Conservation (phyloP, 2,888 invertebrate species). For the Dryomyza anilis region DNA sequence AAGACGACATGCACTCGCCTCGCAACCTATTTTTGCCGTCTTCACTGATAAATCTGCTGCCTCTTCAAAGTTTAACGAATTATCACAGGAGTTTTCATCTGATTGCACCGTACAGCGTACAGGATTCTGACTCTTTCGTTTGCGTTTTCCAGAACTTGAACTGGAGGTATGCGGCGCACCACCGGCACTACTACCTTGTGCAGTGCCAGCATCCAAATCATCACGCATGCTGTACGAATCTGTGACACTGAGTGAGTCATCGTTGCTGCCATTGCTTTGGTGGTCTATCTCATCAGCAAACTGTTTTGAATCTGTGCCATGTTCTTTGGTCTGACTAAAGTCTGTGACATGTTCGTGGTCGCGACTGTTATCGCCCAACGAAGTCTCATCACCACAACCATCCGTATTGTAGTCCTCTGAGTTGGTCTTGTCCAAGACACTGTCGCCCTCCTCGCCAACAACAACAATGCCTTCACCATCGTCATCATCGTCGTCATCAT, state of each 20-base stretch:
- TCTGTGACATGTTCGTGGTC: constrained; percentile 49
- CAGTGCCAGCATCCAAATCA: constrained; percentile 47
- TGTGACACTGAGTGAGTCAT: constrained; percentile 66
- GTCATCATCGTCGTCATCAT: constrained; percentile 56
- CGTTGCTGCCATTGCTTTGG: constrained; percentile 65
- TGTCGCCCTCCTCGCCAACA: constrained; percentile 79
- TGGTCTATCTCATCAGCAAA: constrained; percentile 37
- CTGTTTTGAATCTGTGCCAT: constrained; percentile 37
- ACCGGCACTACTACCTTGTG: constrained; percentile 30
- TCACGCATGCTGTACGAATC: constrained; percentile 64
- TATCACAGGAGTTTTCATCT: constrained; percentile 56
- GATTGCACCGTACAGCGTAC: constrained; percentile 72
- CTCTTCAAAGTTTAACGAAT: constrained; percentile 55
- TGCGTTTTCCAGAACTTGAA: constrained; percentile 70
- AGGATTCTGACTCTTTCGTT: constrained; percentile 88
- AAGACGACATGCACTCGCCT: constrained; percentile 32
- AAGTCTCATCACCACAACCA: constrained; percentile 48
- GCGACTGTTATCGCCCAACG: constrained; percentile 39
- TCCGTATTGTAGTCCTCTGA: constrained; percentile 55
- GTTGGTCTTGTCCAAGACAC: constrained; percentile 58
- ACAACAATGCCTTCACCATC: constrained; percentile 74
- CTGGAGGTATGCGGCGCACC: constrained; percentile 30
- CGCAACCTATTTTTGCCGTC: constrained; percentile 35
- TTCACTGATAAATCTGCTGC: constrained; percentile 58
- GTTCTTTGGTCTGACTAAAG: constrained; percentile 67